phyloP scores from a whole-genome alignment of 2,797 vertebrate genomes.

The Ctenochaetus hawaiiensis region DNA sequence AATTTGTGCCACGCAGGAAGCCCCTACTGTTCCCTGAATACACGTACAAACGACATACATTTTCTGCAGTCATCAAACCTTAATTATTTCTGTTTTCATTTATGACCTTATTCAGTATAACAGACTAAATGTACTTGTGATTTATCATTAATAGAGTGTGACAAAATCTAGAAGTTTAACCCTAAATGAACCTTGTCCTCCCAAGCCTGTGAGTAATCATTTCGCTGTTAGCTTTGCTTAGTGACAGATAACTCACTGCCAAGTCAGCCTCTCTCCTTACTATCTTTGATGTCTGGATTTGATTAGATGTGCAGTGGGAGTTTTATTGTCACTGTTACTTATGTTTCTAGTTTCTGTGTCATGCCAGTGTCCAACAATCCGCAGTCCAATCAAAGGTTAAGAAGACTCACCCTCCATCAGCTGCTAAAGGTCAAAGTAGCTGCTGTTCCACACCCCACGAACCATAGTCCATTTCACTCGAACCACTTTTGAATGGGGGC shows the following conservation, averaged over 20 bases:
- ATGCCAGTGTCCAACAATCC: constrained; percentile 38
- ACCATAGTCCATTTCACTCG: constrained; percentile 18
- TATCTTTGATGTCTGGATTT: constrained; percentile 40
- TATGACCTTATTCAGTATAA: neutral
- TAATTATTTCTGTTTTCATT: neutral
- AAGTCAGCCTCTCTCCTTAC: neutral
- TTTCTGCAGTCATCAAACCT: neutral
- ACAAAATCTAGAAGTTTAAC: constrained; percentile 1
- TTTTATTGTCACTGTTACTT: constrained; percentile 39
- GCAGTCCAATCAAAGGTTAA: constrained; percentile 68
- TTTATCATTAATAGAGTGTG: neutral
- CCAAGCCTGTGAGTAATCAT: constrained; percentile 15
- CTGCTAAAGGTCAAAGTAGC: constrained; percentile 64
- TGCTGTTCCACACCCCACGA: constrained; percentile 35
- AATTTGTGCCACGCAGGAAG: constrained; percentile 10
- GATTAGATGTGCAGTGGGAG: constrained; percentile 29
- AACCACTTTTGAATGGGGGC: neutral
- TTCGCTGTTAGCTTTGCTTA: neutral
- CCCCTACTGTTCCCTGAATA: neutral
- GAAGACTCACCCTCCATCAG: constrained; percentile 46
- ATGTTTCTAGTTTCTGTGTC: constrained; percentile 46
- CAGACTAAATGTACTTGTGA: neutral
- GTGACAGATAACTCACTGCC: constrained; percentile 24
- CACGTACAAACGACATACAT: too few species aligned
- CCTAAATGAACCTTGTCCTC: constrained; percentile 25